These are phyloP conservation scores for Cirrhinus molitorella DNA, from an alignment of 2,797 vertebrate genomes.

Conservation along the genomic window DNA sequence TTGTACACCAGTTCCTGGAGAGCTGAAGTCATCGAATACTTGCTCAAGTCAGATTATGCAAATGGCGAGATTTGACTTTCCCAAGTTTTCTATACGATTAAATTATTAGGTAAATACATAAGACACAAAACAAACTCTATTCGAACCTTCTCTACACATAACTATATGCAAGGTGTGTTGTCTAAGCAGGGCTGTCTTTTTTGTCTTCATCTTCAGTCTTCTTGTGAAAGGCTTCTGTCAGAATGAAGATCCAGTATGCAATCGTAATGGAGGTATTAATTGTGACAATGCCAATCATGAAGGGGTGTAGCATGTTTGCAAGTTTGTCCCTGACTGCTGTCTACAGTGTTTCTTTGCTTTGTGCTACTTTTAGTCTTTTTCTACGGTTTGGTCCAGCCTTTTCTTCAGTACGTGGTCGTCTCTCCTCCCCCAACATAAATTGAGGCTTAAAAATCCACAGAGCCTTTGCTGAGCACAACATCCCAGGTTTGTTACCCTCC, in stretches of 20 bases:
- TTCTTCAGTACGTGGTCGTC: conserved; percentile 22
- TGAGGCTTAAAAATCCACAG: conserved; percentile 9
- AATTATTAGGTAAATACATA: not conserved
- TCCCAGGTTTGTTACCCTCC: not conserved
- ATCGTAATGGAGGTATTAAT: conserved; percentile 67
- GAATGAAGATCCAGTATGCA: conserved; percentile 67
- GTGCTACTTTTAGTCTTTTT: conserved; percentile 2
- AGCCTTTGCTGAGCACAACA: conserved; percentile 25
- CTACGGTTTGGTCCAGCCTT: conserved; percentile 10
- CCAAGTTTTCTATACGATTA: not conserved
- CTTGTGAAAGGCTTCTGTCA: conserved; percentile 62
- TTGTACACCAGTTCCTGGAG: conserved; percentile 1
- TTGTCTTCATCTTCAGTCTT: conserved; percentile 55
- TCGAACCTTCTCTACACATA: not conserved
- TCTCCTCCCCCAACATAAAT: conserved; percentile 34
- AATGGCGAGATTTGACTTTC: not conserved
- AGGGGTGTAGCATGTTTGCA: conserved; percentile 65
- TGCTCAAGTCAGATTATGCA: not conserved
- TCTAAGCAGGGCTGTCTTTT: conserved; percentile 57
- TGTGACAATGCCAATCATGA: conserved; percentile 66
- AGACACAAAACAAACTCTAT: not conserved
- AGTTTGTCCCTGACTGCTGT: not conserved
- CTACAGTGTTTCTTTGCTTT: conserved; percentile 2
- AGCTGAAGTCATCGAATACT: not conserved
- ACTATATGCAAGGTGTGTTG: not conserved